A percentile compares a stretch with the other conserved stretches of the same genome.
Conservation (phyloP, 2,113 vertebrate species). For the Miniopterus natalensis region DNA sequence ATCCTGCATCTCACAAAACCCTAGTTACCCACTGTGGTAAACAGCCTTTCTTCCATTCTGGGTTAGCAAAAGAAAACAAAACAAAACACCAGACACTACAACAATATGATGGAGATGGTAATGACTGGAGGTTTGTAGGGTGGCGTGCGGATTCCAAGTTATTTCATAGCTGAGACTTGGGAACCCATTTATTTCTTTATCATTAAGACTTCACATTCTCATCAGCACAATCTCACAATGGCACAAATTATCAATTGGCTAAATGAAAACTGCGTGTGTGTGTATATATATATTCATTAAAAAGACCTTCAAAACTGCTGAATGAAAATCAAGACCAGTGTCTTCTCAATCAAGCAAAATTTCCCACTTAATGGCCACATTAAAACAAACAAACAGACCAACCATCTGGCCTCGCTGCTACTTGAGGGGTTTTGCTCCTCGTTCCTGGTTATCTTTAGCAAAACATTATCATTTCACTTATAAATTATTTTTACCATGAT, state of each 20-base stretch:
- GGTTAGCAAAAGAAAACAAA: conserved; percentile 77
- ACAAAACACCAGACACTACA: conserved; percentile 78
- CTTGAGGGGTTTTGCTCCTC: conserved; percentile 45
- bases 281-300: neutral
- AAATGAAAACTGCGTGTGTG: conserved; percentile 51
- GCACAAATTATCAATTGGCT: conserved; percentile 44
- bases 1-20: conserved; percentile 73
- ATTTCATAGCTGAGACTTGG: conserved; percentile 68
- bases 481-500: conserved; percentile 45
- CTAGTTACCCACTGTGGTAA: conserved; percentile 39
- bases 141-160: conserved; percentile 40
- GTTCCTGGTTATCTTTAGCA: conserved; percentile 55
- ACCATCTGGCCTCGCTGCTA: conserved; percentile 56
- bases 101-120: conserved; percentile 76
- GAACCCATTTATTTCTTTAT: conserved; percentile 47
- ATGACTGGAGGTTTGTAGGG: conserved; percentile 12
- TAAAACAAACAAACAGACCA: neutral
- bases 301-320: conserved; percentile 48
- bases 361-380: conserved; percentile 35
- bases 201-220: conserved; percentile 55
- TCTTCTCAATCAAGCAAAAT: conserved; percentile 52
- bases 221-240: conserved; percentile 51
- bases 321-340: conserved; percentile 67
- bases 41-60: conserved; percentile 70
- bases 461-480: conserved; percentile 54